These are phyloP conservation scores for Chroicocephalus ridibundus DNA, from an alignment of 2,113 vertebrate genomes.

Conservation along the genomic window DNA sequence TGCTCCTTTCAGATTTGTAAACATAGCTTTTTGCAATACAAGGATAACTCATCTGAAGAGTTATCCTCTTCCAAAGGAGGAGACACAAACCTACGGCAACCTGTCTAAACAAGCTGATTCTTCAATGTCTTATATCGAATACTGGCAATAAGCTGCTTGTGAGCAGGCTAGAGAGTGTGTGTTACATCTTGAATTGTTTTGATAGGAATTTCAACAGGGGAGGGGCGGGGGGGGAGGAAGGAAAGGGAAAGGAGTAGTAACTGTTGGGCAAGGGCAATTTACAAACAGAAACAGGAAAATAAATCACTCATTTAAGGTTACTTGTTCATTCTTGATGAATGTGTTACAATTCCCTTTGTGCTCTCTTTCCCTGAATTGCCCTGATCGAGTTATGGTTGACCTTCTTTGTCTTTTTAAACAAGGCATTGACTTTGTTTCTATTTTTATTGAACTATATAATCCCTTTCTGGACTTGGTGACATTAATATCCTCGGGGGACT, in stretches of 20 bases:
- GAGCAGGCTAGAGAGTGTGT: not conserved
- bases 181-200: not conserved
- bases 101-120: not conserved
- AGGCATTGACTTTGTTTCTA: constrained; percentile 53
- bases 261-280: not conserved
- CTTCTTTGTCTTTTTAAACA: constrained; percentile 62
- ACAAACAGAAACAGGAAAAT: not conserved
- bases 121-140: not conserved
- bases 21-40: not conserved
- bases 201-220: not conserved
- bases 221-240: not conserved
- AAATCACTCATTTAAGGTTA: not conserved
- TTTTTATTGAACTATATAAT: constrained; percentile 60
- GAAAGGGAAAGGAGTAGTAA: not conserved
- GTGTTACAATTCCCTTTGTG: not conserved
- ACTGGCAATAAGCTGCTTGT: not conserved
- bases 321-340: not conserved
- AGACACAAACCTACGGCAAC: not conserved
- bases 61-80: not conserved
- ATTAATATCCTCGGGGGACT: constrained; percentile 48
- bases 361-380: not conserved
- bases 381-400: constrained; percentile 42
- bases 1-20: not conserved
- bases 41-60: not conserved
- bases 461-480: constrained; percentile 37